Evolutionary conservation across 2,113 vertebrate species (phyloP), one percentile per base, ranked within the genome.

Genomic region (Chauna torquata): DNA sequence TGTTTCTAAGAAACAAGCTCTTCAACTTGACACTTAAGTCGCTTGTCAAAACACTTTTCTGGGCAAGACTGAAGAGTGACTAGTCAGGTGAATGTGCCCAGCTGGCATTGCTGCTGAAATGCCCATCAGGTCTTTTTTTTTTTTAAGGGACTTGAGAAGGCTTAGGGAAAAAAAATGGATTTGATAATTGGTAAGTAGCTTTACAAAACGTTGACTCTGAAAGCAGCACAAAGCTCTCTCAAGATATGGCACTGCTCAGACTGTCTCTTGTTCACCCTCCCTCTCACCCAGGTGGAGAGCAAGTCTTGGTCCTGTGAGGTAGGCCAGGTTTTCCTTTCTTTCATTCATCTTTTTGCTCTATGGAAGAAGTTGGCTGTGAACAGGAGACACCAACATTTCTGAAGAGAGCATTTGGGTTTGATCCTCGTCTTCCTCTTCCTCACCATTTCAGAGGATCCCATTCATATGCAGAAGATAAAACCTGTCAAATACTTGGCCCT

Each of bases 41-140:
- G 80, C 58, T 58, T 82, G 44, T 88, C 45, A 90, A 88, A 95
- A 83, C 50, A 47, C 64, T 88, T 64, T 42, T 55, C 66, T 80
- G 45, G 50, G 50, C 57, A 93, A 86, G 76, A 92, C 62, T 55
- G 80, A 84, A 65, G 75, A 80, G 45, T 58, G 66, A 77, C 78
- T 62, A 52, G 66, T 92, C 88, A 93, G 68, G 61, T 92, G 68
- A 88, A 96, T 42, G 50, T 78, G 64, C 58, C 96, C 66, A 82
- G 66, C 32, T 95, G 71, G 59, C 64, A 64, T 70, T 78, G 71
- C 57, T 3, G 3, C 58, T 77, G 64, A 75, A 95, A 85, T 42
- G 20, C 45, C 47, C 49, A 2, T 85, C 23, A 47, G 12, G 14
- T 74, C 36, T 77, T 71, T 40, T 42, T 8, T 70, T 34, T 62